Percentiles rank a stretch among this genome's conserved stretches.
Evolutionary conservation across 1,140 invertebrate species (phyloP).

Genomic region (Phenacoccus solenopsis): DNA sequence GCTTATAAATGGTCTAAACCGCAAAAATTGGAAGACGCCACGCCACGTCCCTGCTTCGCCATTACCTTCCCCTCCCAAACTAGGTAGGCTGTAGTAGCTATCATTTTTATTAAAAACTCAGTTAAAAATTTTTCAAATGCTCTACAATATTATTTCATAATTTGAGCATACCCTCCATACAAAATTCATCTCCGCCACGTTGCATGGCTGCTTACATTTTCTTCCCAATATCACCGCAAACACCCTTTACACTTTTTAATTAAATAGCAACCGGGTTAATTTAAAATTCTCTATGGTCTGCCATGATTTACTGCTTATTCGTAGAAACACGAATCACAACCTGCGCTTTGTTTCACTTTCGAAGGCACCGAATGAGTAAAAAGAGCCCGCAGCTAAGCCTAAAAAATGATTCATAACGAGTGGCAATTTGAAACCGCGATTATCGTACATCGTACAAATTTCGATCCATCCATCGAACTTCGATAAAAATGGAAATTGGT

Average conservation of each 20-base stretch:
- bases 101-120: too few species aligned
- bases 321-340: neutral
- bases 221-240: neutral
- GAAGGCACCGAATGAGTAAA: neutral
- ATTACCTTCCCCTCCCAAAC: too few species aligned
- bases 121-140: too few species aligned
- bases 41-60: too few species aligned
- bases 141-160: too few species aligned
- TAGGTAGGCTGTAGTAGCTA: too few species aligned
- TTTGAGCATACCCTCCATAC: too few species aligned
- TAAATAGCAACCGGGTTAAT: neutral
- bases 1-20: too few species aligned
- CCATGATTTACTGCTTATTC: neutral
- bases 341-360: neutral
- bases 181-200: too few species aligned
- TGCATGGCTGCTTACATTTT: too few species aligned
- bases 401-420: neutral
- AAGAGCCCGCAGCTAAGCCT: neutral
- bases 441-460: neutral
- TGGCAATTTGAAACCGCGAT: neutral
- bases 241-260: neutral
- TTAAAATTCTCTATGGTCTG: neutral
- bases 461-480: neutral
- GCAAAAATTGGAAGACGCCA: too few species aligned
- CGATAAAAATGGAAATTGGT: neutral